These are phyloP conservation scores for Mercenaria mercenaria DNA, from an alignment of 1,140 invertebrate species.

Conservation along the genomic window DNA sequence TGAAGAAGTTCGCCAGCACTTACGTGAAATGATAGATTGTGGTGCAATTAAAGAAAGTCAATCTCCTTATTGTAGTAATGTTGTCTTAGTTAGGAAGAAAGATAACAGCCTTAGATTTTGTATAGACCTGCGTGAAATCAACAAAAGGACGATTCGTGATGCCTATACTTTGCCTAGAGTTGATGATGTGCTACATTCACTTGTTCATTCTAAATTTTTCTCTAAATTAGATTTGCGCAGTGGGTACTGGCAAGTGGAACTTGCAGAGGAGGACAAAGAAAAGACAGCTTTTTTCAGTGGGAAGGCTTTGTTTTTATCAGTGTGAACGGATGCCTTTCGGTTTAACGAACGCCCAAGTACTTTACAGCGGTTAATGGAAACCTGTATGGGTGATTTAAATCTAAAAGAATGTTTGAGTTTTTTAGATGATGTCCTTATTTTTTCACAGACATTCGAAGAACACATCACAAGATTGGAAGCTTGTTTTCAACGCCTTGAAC, in stretches of 20 bases:
- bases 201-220: not conserved
- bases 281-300: slow-evolving; percentile 5
- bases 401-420: not conserved
- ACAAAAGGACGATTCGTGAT: too few relatives aligned
- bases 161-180: not conserved
- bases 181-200: not conserved
- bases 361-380: slow-evolving; percentile 15
- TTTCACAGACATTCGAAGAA: slow-evolving; percentile 12
- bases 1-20: slow-evolving; percentile 39
- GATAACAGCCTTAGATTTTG: not conserved
- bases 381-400: slow-evolving; percentile 1
- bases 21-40: not conserved
- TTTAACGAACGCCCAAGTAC: not conserved
- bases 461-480: slow-evolving; percentile 2
- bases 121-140: too few relatives aligned
- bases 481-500: not conserved
- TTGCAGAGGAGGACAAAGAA: not conserved
- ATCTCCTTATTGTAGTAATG: not conserved
- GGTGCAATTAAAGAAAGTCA: not conserved
- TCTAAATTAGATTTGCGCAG: slow-evolving; percentile 20
- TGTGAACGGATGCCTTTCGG: not conserved
- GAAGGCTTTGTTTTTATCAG: not conserved
- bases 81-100: slow-evolving; percentile 21
- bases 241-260: not conserved
- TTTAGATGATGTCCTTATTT: slow-evolving; percentile 12